These are phyloP conservation scores for Enteromius radiatus DNA, from an alignment of 2,797 vertebrate genomes.

Conservation along the genomic window DNA sequence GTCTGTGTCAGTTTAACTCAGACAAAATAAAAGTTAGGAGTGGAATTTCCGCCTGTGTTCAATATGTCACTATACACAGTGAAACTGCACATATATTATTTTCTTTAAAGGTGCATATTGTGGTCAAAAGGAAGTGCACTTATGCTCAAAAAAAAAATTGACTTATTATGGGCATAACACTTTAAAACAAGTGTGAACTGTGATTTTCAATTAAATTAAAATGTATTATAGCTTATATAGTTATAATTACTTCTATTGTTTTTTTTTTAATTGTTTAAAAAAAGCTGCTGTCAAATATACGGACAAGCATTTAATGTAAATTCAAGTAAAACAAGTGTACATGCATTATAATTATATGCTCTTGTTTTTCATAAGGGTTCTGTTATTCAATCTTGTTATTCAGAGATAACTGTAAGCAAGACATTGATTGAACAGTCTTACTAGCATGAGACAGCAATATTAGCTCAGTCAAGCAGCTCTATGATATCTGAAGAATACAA, in stretches of 20 bases:
- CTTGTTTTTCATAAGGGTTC: background rate
- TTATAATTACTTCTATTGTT: background rate
- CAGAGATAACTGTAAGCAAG: background rate
- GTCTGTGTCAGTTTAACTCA: slow-evolving; percentile 14
- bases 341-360: background rate
- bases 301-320: background rate
- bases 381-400: background rate
- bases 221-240: background rate
- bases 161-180: background rate
- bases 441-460: background rate
- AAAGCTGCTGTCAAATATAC: background rate
- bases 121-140: background rate
- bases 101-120: background rate
- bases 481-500: background rate
- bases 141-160: background rate
- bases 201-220: background rate
- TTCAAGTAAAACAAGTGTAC: background rate
- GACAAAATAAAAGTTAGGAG: slow-evolving; percentile 1
- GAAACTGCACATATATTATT: background rate
- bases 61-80: background rate
- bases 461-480: background rate
- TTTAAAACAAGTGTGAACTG: background rate
- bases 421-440: background rate
- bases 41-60: slow-evolving; percentile 20
- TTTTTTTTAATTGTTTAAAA: background rate